Base-by-base conservation (phyloP, 2,888 invertebrate genomes). In the Leucophora obtusa region DNA sequence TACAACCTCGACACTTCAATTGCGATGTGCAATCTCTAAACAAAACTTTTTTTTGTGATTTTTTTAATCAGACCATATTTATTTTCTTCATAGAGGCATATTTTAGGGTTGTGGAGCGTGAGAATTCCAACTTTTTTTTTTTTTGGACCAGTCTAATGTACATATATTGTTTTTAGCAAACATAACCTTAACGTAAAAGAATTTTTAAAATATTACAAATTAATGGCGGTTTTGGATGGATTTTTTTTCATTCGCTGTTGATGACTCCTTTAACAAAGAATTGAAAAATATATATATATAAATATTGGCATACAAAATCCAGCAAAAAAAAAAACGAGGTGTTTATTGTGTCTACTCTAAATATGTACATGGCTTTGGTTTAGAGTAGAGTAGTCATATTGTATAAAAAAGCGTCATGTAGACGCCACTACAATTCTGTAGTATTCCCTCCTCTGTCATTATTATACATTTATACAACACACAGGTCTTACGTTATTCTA, bases 351-450 rank as follows among this genome's bases (percentile, higher is more conserved):
- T 71, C 47, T 71, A 51, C 60, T n/a, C n/a, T n/a, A 54, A 53
- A 35, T 47, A 4, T 38, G 21, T n/a, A 68, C 47, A 62, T 28
- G 28, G 28, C 6, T 60, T 68, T 43, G 56, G 60, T 65, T 56
- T n/a, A n/a, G n/a, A n/a, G n/a, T n/a, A 21, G 17, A 38, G 43
- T 47, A 14, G n/a, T 60, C 50, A 50, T 33, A 54, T 60, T 38
- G 58, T 11, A 56, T n/a, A 38, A 62, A 28, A 11, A 18, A 75
- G 62, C 80, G 80, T 60, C 80, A 59, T 50, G 10, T 59, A 72
- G 80, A 73, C 80, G 80, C 80, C 80, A 53, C 71, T 53, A 59
- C 60, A 72, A 68, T 73, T 68, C 73, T 58, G 69, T 47, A 53
- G 18, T 35, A 35, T 54, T 66, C 51, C 33, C 51, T 15, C 28